Percentiles rank a stretch among this genome's conserved stretches.
These are phyloP conservation scores for Thaumetopoea pityocampa DNA, from an alignment of 1,140 invertebrate genomes.

Conservation along the genomic window DNA sequence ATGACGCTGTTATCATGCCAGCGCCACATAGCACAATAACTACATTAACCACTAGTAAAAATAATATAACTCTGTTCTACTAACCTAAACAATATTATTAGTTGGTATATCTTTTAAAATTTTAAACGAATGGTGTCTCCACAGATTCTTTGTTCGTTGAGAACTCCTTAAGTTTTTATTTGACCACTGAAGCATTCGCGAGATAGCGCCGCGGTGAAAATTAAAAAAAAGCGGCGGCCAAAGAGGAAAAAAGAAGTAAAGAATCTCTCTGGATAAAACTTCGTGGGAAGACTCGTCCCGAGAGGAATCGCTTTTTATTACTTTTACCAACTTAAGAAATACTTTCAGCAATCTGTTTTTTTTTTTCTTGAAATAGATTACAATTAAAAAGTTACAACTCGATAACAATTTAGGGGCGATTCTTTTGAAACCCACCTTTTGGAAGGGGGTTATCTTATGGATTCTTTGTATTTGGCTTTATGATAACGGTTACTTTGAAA, in stretches of 20 bases:
- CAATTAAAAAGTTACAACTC: slow-evolving; percentile 19
- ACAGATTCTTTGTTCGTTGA: slow-evolving; percentile 27
- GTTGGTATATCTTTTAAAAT: too few species aligned
- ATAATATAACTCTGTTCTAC: too few species aligned
- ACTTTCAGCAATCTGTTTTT: slow-evolving; percentile 24
- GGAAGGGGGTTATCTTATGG: too few species aligned
- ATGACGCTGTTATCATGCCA: too few species aligned
- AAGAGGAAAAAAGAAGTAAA: slow-evolving; percentile 37
- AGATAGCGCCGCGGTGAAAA: slow-evolving; percentile 71
- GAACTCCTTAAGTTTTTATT: slow-evolving; percentile 73
- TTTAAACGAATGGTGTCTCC: slow-evolving; percentile 14
- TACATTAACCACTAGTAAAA: too few species aligned
- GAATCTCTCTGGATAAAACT: slow-evolving; percentile 40
- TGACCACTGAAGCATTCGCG: slow-evolving; percentile 74
- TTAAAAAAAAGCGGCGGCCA: slow-evolving; percentile 74
- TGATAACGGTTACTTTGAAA: neutral
- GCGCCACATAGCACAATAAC: too few species aligned
- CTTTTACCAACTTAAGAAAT: slow-evolving; percentile 28
- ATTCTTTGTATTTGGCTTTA: neutral
- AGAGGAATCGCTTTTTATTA: slow-evolving; percentile 37
- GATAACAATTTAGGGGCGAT: too few species aligned
- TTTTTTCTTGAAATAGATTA: slow-evolving; percentile 20
- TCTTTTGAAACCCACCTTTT: slow-evolving; percentile 1
- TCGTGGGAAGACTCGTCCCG: slow-evolving; percentile 25
- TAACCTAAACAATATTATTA: too few species aligned